Evolutionary conservation across 92 coral and sea anemone species (phyloP).

Genomic region (Pocillopora meandrina): DNA sequence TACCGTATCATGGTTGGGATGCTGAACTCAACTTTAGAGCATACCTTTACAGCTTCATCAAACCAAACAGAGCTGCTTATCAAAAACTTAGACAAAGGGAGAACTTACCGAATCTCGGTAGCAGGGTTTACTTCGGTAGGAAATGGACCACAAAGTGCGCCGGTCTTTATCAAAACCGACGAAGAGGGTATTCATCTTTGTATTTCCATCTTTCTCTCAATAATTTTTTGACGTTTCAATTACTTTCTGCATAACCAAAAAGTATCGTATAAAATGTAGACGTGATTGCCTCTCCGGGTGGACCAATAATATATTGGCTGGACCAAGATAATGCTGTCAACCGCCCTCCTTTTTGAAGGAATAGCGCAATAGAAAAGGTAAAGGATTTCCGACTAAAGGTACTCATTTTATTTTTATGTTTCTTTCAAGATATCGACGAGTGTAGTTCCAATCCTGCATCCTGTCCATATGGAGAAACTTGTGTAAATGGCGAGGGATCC

Average conservation of each 20-base stretch:
- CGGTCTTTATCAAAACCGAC: constrained; percentile 34
- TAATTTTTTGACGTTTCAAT: no score
- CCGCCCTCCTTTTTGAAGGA: no score
- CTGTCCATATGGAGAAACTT: constrained; percentile 3
- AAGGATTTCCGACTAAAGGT: no score
- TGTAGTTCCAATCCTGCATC: background rate
- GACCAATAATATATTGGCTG: no score
- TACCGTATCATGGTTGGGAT: background rate
- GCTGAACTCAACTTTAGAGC: background rate
- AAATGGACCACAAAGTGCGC: background rate
- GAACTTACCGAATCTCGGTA: constrained; percentile 29
- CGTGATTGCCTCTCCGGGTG: no score
- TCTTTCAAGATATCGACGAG: constrained; percentile 12
- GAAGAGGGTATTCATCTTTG: background rate
- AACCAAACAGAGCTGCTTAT: background rate
- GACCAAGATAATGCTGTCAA: no score
- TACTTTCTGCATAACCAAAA: no score
- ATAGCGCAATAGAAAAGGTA: no score
- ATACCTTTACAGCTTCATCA: background rate
- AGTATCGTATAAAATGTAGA: no score
- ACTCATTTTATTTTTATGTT: background rate
- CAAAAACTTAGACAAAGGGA: constrained; percentile 6
- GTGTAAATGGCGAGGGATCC: constrained; percentile 19
- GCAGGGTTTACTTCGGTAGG: constrained; percentile 31
- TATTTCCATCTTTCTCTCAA: background rate